Evolutionary conservation across 2,113 vertebrate species (phyloP).

Genomic region (Neomonachus schauinslandi): DNA sequence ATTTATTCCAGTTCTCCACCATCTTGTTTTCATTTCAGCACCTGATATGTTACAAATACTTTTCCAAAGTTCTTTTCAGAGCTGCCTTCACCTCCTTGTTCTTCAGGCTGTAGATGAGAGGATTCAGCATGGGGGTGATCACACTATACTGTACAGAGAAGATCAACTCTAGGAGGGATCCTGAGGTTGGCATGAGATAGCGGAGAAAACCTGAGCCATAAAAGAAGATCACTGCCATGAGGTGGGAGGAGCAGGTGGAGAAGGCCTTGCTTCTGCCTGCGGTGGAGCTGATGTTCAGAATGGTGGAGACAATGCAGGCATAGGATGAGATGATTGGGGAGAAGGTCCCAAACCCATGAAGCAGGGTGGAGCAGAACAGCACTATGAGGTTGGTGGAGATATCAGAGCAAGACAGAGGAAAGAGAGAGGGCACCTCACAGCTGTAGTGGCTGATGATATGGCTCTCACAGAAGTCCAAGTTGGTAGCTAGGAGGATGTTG

Average conservation of each 20-base stretch:
- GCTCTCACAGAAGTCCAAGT: slow-evolving; percentile 35
- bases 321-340: neutral
- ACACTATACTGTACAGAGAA: neutral
- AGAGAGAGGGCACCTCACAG: slow-evolving; percentile 18
- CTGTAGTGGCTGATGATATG: slow-evolving; percentile 8
- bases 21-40: neutral
- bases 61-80: slow-evolving; percentile 23
- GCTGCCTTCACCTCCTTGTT: slow-evolving; percentile 18
- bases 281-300: neutral
- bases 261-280: neutral
- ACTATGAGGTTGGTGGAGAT: neutral
- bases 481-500: slow-evolving; percentile 4
- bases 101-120: neutral
- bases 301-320: neutral
- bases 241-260: neutral
- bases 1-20: neutral
- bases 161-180: neutral
- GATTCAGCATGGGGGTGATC: neutral
- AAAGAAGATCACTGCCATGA: neutral
- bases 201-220: neutral
- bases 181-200: neutral
- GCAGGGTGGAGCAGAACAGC: neutral
- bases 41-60: neutral
- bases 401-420: slow-evolving; percentile 23
- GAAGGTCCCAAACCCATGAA: neutral